A percentile compares a stretch with the other conserved stretches of the same genome.
Evolutionary conservation across 1,140 invertebrate species (phyloP).

Genomic region (Euwallacea fornicatus): DNA sequence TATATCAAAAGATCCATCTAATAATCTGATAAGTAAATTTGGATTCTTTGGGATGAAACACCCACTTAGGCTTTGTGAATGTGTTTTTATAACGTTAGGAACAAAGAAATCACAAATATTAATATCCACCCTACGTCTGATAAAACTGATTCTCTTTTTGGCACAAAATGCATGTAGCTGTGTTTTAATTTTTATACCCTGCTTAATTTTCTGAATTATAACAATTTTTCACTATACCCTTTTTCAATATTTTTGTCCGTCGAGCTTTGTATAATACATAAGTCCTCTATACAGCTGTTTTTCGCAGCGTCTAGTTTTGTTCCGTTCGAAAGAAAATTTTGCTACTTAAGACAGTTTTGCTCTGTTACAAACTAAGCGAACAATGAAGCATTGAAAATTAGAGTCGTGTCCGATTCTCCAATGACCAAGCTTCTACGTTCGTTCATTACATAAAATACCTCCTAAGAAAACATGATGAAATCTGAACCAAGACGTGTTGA

Average conservation of each 20-base stretch:
- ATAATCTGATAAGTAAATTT: neutral
- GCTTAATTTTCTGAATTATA: constrained; percentile 7
- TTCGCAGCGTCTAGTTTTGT: constrained; percentile 1
- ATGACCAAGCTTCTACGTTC: constrained; percentile 27
- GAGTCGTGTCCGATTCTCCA: constrained; percentile 18
- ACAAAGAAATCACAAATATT: constrained; percentile 32
- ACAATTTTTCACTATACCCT: constrained; percentile 14
- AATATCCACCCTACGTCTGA: constrained; percentile 32
- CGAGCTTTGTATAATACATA: constrained; percentile 15
- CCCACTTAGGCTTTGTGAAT: constrained; percentile 31
- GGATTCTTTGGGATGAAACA: constrained; percentile 4
- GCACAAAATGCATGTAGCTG: constrained; percentile 37
- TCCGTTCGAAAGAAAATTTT: neutral
- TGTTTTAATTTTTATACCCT: constrained; percentile 15
- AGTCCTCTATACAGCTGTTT: constrained; percentile 3
- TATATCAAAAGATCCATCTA: constrained; percentile 26
- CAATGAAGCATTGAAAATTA: constrained; percentile 15
- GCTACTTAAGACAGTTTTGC: neutral
- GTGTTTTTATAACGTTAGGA: constrained; percentile 39
- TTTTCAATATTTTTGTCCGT: constrained; percentile 5
- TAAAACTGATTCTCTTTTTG: constrained; percentile 24
- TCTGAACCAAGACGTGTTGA: constrained; percentile 12
- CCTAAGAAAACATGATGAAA: constrained; percentile 19
- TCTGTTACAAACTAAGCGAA: too few relatives aligned
- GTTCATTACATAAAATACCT: constrained; percentile 26